Evolutionary conservation across 2,888 invertebrate species (phyloP).

Genomic region (Drosophila affinis): DNA sequence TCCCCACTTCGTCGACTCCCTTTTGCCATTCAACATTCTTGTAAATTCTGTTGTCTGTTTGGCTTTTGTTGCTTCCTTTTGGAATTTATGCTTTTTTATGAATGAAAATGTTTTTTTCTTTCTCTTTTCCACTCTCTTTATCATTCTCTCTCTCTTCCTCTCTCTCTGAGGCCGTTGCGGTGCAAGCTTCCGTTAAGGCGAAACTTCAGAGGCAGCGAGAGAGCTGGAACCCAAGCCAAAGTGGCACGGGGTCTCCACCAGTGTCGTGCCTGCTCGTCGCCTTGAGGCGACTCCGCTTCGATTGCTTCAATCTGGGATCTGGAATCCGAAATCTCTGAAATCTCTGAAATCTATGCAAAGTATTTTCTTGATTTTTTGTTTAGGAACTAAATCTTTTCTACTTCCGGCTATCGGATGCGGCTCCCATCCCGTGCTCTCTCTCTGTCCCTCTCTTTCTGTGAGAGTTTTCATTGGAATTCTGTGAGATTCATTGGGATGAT

Average conservation of each 20-base stretch:
- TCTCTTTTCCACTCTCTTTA: neutral
- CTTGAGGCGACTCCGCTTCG: conserved; percentile 23
- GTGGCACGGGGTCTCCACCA: conserved; percentile 66
- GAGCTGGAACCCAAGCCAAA: conserved; percentile 47
- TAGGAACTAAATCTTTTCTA: conserved; percentile 36
- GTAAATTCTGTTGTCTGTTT: conserved; percentile 44
- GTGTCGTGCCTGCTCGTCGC: neutral
- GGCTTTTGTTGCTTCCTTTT: conserved; percentile 67
- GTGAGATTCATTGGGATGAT: conserved; percentile 9
- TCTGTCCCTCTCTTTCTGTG: conserved; percentile 1
- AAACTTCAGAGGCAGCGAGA: conserved; percentile 4
- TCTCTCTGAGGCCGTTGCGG: conserved; percentile 58
- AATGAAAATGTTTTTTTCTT: conserved; percentile 63
- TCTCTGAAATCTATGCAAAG: conserved; percentile 40
- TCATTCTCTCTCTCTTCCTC: neutral
- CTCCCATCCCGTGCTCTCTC: neutral
- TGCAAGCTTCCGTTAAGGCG: conserved; percentile 76
- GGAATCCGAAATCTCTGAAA: conserved; percentile 1
- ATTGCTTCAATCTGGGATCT: conserved; percentile 1
- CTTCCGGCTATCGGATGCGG: conserved; percentile 41
- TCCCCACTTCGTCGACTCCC: neutral
- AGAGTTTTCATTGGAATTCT: conserved; percentile 66
- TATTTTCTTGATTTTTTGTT: conserved; percentile 21
- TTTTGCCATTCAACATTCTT: conserved; percentile 18
- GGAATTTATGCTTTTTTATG: conserved; percentile 76